Evolutionary conservation across 2,888 invertebrate species (phyloP).

Genomic region (Macroteleia sp.): DNA sequence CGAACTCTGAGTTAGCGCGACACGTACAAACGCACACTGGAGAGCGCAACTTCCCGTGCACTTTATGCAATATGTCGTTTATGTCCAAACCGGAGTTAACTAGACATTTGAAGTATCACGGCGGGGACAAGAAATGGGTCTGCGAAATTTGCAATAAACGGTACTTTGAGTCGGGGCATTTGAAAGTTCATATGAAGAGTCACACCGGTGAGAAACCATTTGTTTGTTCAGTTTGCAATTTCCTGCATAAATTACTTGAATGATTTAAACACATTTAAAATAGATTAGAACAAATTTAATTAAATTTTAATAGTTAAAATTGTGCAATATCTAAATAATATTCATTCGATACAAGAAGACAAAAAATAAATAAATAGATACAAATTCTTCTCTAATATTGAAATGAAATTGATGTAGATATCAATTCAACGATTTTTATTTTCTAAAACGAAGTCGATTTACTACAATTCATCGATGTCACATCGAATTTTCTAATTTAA

Average conservation of each 20-base stretch:
- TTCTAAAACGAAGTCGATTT: neutral
- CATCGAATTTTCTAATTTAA: conserved; percentile 46
- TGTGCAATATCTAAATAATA: too few relatives aligned
- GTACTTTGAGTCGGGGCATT: conserved; percentile 79
- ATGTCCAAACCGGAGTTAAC: conserved; percentile 77
- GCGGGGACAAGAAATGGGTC: conserved; percentile 75
- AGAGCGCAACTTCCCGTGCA: conserved; percentile 74
- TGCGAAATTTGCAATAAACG: conserved; percentile 76
- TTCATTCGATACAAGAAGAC: too few relatives aligned
- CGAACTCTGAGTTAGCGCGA: conserved; percentile 75
- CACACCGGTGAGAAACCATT: conserved; percentile 80
- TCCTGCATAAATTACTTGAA: too few relatives aligned
- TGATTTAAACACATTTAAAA: too few relatives aligned
- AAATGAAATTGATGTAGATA: neutral
- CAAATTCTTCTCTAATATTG: neutral
- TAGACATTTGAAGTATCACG: conserved; percentile 78
- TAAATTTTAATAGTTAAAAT: too few relatives aligned
- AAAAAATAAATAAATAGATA: neutral
- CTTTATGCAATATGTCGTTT: conserved; percentile 77
- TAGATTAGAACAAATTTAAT: too few relatives aligned
- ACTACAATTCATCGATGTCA: conserved; percentile 5
- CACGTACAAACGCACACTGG: conserved; percentile 77
- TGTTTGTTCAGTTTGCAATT: conserved; percentile 74
- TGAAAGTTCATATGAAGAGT: conserved; percentile 77
- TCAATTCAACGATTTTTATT: neutral